Conservation (phyloP, 2,888 invertebrate genomes). For the Psylliodes chrysocephalus region DNA sequence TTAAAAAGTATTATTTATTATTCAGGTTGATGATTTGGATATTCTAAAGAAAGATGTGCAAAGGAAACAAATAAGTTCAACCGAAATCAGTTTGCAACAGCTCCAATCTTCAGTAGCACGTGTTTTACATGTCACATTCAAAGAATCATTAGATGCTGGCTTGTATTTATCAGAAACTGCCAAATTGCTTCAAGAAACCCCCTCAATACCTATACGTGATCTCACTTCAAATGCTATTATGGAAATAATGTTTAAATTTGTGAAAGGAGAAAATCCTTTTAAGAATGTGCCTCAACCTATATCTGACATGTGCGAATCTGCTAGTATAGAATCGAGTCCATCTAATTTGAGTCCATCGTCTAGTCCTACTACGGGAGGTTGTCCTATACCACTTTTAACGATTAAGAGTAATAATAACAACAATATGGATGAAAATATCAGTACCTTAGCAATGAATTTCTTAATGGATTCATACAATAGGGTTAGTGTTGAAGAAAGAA, state of each 20-base stretch:
- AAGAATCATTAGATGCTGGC: conserved; percentile 62
- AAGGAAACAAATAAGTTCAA: conserved; percentile 59
- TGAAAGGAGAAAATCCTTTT: conserved; percentile 60
- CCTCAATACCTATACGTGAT: conserved; percentile 67
- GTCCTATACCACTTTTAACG: conserved; percentile 57
- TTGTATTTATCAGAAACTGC: conserved; percentile 66
- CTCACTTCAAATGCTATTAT: conserved; percentile 74
- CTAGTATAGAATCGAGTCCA: conserved; percentile 61
- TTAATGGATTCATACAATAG: conserved; percentile 76
- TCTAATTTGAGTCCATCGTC: conserved; percentile 60
- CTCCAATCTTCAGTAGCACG: conserved; percentile 73
- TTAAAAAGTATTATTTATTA: too few relatives aligned
- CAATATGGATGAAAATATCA: conserved; percentile 45
- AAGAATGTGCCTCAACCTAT: conserved; percentile 50
- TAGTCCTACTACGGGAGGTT: conserved; percentile 54
- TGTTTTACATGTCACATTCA: conserved; percentile 79
- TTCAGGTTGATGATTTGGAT: conserved; percentile 68
- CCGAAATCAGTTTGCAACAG: conserved; percentile 74
- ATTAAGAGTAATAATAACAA: conserved; percentile 44
- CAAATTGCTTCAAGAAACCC: conserved; percentile 64
- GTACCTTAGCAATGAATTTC: conserved; percentile 62
- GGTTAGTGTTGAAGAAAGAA: conserved; percentile 78
- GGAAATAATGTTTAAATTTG: conserved; percentile 67
- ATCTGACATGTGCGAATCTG: conserved; percentile 50
- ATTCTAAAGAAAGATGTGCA: conserved; percentile 64